phyloP scores from a whole-genome alignment of 2,797 vertebrate genomes.

The Decapterus maruadsi region DNA sequence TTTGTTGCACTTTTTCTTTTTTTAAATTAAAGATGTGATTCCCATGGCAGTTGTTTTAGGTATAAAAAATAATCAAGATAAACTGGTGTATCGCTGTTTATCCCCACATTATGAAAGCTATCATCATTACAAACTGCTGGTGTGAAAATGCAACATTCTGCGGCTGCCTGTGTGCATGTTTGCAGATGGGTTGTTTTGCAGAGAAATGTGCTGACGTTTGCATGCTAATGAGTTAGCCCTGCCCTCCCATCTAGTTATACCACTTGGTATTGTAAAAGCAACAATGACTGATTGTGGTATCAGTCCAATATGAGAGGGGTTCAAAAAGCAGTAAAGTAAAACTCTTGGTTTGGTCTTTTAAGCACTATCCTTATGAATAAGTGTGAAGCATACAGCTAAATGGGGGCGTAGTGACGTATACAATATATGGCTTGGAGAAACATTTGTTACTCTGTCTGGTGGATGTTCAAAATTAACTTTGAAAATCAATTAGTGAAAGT shows the following conservation, averaged over 20 bases:
- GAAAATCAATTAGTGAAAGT: background rate
- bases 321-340: background rate
- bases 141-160: slow-evolving; percentile 23
- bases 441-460: too few species aligned
- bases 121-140: slow-evolving; percentile 8
- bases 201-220: background rate
- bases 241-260: too few species aligned
- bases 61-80: slow-evolving; percentile 3
- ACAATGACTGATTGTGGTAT: too few species aligned
- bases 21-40: slow-evolving; percentile 30
- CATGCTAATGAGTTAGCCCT: background rate
- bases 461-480: too few species aligned
- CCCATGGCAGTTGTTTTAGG: background rate
- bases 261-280: too few species aligned
- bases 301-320: too few species aligned
- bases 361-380: too few species aligned
- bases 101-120: slow-evolving; percentile 40
- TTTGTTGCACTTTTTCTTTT: slow-evolving; percentile 40
- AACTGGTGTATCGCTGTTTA: slow-evolving; percentile 29
- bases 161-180: slow-evolving; percentile 31
- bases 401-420: too few species aligned
- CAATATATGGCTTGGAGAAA: too few species aligned
- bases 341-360: too few species aligned
- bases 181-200: slow-evolving; percentile 4
- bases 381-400: too few species aligned